A percentile compares a stretch with the other conserved stretches of the same genome.
These are phyloP conservation scores for Myodes glareolus DNA, from an alignment of 2,113 vertebrate species.

Conservation along the genomic window DNA sequence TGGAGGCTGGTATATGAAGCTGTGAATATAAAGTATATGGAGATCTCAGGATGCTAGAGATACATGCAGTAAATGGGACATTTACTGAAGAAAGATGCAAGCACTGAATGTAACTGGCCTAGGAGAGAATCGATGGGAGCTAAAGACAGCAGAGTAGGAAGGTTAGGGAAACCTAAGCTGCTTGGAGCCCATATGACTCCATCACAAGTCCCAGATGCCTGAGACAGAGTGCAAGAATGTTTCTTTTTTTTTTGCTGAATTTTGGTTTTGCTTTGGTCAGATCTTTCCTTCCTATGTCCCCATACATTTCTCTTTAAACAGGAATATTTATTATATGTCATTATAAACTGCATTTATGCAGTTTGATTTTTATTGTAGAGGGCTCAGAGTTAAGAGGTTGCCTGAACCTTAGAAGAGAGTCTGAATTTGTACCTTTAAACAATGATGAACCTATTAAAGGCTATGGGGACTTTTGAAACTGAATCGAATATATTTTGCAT, in stretches of 20 bases:
- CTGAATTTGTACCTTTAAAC: neutral
- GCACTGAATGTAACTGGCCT: neutral
- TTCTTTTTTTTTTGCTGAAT: too few species aligned
- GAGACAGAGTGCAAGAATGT: neutral
- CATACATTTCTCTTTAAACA: neutral
- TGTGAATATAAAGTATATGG: neutral
- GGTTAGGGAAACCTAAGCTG: neutral
- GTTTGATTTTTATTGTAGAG: neutral
- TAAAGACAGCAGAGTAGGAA: neutral
- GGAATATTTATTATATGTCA: neutral
- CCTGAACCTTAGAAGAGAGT: neutral
- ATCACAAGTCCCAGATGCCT: neutral
- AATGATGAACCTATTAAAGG: neutral
- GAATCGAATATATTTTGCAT: neutral
- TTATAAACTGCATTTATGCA: neutral
- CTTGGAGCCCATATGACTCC: neutral
- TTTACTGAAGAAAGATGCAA: neutral
- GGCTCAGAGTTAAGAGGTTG: neutral
- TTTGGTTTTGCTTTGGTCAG: neutral
- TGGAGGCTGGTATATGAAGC: neutral
- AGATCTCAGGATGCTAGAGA: neutral
- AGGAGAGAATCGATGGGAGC: neutral
- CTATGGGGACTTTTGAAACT: neutral
- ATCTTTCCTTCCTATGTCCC: neutral
- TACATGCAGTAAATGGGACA: neutral